A percentile compares a stretch with the other conserved stretches of the same genome.
These are phyloP conservation scores for Enteromius argenteus DNA, from an alignment of 2,797 vertebrate genomes.

Conservation along the genomic window DNA sequence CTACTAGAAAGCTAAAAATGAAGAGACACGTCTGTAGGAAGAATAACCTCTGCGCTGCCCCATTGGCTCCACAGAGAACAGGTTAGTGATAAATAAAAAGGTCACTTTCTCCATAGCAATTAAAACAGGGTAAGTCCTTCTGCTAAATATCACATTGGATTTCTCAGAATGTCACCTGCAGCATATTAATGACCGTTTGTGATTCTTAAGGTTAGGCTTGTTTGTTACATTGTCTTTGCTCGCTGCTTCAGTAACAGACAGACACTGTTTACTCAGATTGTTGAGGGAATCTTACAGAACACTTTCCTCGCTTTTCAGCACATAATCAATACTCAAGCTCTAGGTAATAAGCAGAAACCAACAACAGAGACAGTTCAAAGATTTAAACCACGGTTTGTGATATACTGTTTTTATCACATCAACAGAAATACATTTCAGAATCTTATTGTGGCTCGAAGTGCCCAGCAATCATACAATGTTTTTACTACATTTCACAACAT, in stretches of 20 bases:
- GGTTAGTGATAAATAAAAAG: constrained; percentile 67
- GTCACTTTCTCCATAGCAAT: constrained; percentile 72
- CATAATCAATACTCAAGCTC: constrained; percentile 59
- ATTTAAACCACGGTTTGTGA: constrained; percentile 2
- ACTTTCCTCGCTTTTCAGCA: constrained; percentile 34
- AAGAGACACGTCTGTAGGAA: neutral
- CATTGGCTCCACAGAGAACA: constrained; percentile 49
- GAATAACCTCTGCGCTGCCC: constrained; percentile 39
- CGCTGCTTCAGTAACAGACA: constrained; percentile 47
- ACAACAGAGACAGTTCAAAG: constrained; percentile 20
- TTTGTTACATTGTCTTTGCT: constrained; percentile 39
- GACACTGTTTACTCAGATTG: constrained; percentile 9
- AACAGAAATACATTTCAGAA: constrained; percentile 5
- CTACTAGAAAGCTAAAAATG: neutral
- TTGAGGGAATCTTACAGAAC: constrained; percentile 37
- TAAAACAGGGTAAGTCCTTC: constrained; percentile 63
- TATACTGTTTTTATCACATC: neutral
- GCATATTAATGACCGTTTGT: constrained; percentile 71
- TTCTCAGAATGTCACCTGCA: constrained; percentile 66
- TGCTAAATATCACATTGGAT: constrained; percentile 72
- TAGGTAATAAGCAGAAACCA: constrained; percentile 40
- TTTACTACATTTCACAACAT: constrained; percentile 2
- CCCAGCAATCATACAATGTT: neutral
- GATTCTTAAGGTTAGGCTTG: constrained; percentile 66
- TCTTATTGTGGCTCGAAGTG: neutral